These are phyloP conservation scores for Aricia agestis DNA, from an alignment of 1,140 invertebrate genomes.

Conservation along the genomic window DNA sequence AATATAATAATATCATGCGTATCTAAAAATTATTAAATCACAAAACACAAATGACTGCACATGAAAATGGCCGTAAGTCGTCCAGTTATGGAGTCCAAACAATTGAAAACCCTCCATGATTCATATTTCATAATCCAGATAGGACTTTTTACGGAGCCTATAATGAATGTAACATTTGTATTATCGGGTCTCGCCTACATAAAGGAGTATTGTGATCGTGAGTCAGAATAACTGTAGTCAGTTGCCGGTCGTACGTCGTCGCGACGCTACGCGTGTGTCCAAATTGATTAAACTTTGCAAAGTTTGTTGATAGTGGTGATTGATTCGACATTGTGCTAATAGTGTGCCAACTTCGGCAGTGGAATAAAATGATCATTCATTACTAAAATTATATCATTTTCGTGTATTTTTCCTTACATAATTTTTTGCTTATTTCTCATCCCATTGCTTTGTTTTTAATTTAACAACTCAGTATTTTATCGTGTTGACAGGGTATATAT, in stretches of 20 bases:
- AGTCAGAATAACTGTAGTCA: not conserved
- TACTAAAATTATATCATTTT: not conserved
- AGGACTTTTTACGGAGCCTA: not conserved
- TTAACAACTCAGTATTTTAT: too few species aligned
- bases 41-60: too few species aligned
- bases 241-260: not conserved
- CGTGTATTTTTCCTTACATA: not conserved
- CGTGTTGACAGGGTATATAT: too few species aligned
- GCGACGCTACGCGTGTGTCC: not conserved
- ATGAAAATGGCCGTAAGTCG: too few species aligned
- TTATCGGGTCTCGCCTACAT: not conserved
- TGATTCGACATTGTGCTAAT: slow-evolving; percentile 3
- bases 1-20: too few species aligned
- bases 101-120: too few species aligned
- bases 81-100: too few species aligned
- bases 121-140: too few species aligned
- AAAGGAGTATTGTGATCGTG: not conserved
- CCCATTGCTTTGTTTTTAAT: not conserved
- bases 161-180: not conserved
- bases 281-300: not conserved
- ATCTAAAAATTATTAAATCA: too few species aligned
- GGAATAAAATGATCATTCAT: not conserved
- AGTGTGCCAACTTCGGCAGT: not conserved
- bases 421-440: not conserved
- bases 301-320: slow-evolving; percentile 4